phyloP scores from a whole-genome alignment of 1,140 invertebrate species.

The Pogonus chalceus region DNA sequence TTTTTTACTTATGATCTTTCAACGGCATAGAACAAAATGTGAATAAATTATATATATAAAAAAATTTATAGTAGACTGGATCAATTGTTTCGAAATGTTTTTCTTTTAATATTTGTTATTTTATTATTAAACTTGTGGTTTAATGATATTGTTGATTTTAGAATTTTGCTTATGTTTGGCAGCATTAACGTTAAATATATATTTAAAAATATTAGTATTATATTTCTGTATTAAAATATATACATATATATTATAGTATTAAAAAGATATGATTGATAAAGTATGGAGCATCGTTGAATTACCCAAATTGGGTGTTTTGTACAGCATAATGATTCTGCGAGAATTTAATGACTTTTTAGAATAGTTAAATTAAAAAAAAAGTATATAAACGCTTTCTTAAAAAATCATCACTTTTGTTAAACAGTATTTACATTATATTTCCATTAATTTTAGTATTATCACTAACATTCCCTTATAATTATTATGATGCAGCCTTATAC shows the following conservation, averaged over 20 bases:
- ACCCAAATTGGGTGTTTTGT: conserved; percentile 7
- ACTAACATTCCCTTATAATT: conserved; percentile 5
- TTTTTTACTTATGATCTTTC: neutral
- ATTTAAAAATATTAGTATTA: conserved; percentile 3
- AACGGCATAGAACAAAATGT: neutral
- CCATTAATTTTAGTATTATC: conserved; percentile 11
- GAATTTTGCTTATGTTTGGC: conserved; percentile 1
- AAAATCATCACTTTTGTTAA: conserved; percentile 5
- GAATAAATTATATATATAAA: too few species aligned
- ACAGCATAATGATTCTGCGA: conserved; percentile 5
- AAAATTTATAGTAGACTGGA: too few species aligned
- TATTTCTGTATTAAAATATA: conserved; percentile 7
- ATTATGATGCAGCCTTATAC: neutral
- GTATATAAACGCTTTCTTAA: conserved; percentile 4
- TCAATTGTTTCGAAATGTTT: neutral
- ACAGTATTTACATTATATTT: neutral
- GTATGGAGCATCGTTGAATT: conserved; percentile 6
- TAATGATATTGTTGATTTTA: too few species aligned
- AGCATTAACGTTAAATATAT: conserved; percentile 1
- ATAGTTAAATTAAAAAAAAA: neutral
- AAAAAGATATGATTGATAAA: neutral
- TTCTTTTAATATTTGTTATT: too few species aligned
- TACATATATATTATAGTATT: conserved; percentile 3
- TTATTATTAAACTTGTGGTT: neutral
- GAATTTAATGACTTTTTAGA: conserved; percentile 5